Percentiles rank a stretch among this genome's conserved stretches.
phyloP scores from a whole-genome alignment of 2,888 invertebrate species.

The Scaptomyza flava region DNA sequence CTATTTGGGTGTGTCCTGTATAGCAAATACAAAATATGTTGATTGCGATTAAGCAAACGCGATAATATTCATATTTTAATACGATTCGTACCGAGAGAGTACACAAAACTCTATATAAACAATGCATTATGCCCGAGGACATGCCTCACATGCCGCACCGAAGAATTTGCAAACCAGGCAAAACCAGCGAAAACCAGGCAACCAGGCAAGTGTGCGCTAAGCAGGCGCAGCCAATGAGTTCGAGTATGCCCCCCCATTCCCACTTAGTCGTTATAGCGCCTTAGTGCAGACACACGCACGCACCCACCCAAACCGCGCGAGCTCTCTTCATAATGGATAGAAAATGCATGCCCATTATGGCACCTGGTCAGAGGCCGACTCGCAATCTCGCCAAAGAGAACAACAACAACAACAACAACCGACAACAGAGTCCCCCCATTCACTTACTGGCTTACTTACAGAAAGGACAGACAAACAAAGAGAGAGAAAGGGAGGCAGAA shows the following conservation, averaged over 20 bases:
- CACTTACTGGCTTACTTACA: conserved; percentile 77
- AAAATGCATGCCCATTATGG: conserved; percentile 76
- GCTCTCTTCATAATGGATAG: conserved; percentile 54
- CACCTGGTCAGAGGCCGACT: conserved; percentile 62
- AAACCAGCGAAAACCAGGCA: neutral
- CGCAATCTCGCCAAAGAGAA: conserved; percentile 5
- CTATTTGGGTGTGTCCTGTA: conserved; percentile 57
- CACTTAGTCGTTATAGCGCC: conserved; percentile 12
- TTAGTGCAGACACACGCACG: conserved; percentile 59
- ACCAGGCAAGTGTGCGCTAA: conserved; percentile 36
- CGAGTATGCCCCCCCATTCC: conserved; percentile 29
- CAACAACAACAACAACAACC: too few relatives aligned
- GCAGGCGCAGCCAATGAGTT: conserved; percentile 61
- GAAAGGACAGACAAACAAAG: conserved; percentile 36
- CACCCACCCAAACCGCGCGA: conserved; percentile 67
- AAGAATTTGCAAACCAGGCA: neutral
- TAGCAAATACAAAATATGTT: conserved; percentile 49
- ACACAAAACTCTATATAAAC: conserved; percentile 75
- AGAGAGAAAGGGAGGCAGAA: conserved; percentile 14
- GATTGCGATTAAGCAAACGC: conserved; percentile 76
- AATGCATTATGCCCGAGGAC: conserved; percentile 72
- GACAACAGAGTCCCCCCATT: conserved; percentile 42
- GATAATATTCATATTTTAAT: conserved; percentile 81
- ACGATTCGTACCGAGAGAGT: conserved; percentile 1
- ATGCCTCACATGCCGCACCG: conserved; percentile 31